Conservation (phyloP, 2,797 vertebrate genomes). For the Lemur catta region DNA sequence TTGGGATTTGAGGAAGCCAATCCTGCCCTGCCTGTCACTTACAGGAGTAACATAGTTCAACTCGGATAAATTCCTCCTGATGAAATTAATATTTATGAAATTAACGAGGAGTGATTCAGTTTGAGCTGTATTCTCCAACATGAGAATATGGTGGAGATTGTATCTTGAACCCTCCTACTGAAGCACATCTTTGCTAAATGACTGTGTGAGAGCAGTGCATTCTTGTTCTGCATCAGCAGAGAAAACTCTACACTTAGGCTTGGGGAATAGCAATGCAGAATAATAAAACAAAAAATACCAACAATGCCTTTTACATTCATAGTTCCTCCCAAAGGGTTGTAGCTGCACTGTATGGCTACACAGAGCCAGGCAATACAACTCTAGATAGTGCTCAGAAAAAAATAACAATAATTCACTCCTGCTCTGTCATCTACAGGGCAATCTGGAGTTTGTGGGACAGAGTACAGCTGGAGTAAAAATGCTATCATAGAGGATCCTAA, state of each 20-base stretch:
- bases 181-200: slow-evolving; percentile 1
- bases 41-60: not conserved
- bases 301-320: not conserved
- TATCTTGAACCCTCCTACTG: not conserved
- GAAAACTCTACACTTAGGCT: not conserved
- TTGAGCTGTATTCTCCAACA: not conserved
- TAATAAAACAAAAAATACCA: slow-evolving; percentile 43
- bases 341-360: not conserved
- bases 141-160: not conserved
- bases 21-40: not conserved
- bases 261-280: not conserved
- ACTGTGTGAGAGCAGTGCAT: not conserved
- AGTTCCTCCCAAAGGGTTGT: not conserved
- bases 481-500: not conserved
- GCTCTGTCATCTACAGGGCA: not conserved
- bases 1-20: not conserved
- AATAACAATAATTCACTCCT: not conserved
- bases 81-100: slow-evolving; percentile 38
- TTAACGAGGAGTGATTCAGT: not conserved
- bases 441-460: not conserved
- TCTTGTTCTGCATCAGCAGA: not conserved
- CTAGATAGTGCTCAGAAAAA: not conserved
- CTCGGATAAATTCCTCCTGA: not conserved
- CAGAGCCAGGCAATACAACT: not conserved
- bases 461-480: not conserved